Evolutionary conservation across 1,140 invertebrate species (phyloP).

Genomic region (Drosophila setifemur): DNA sequence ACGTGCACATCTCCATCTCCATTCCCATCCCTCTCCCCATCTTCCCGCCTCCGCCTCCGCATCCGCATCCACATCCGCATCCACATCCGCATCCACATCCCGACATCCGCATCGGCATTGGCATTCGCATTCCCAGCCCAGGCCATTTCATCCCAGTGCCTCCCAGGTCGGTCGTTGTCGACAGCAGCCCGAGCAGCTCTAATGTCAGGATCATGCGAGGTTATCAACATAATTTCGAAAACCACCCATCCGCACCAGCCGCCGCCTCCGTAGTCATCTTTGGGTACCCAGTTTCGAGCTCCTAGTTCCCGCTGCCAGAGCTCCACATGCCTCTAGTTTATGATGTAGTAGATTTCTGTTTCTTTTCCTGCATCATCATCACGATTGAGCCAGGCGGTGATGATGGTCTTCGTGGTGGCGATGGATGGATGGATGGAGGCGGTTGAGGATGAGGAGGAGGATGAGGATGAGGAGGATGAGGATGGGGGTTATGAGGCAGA

Average conservation of each 20-base stretch:
- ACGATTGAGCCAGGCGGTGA: constrained; percentile 4
- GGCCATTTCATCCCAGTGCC: neutral
- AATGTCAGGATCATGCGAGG: constrained; percentile 77
- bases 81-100: constrained; percentile 18
- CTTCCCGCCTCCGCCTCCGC: neutral
- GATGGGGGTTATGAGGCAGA: constrained; percentile 26
- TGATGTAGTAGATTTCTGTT: constrained; percentile 70
- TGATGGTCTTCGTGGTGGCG: constrained; percentile 1
- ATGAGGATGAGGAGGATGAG: constrained; percentile 3
- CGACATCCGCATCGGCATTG: neutral
- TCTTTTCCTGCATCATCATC: constrained; percentile 26
- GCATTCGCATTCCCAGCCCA: constrained; percentile 18
- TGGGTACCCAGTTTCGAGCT: neutral
- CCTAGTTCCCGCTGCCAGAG: neutral
- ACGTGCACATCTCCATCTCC: constrained; percentile 71
- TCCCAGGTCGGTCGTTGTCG: constrained; percentile 25
- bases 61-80: neutral
- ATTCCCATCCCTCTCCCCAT: neutral
- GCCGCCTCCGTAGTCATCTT: neutral
- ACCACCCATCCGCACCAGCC: constrained; percentile 44
- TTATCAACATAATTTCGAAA: constrained; percentile 75
- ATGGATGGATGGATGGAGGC: too few species aligned
- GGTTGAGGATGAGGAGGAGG: neutral
- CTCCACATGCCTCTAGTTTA: constrained; percentile 67
- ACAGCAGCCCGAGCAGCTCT: constrained; percentile 53